Conservation (phyloP, 1,140 invertebrate genomes). For the Coenobita brevimanus region DNA sequence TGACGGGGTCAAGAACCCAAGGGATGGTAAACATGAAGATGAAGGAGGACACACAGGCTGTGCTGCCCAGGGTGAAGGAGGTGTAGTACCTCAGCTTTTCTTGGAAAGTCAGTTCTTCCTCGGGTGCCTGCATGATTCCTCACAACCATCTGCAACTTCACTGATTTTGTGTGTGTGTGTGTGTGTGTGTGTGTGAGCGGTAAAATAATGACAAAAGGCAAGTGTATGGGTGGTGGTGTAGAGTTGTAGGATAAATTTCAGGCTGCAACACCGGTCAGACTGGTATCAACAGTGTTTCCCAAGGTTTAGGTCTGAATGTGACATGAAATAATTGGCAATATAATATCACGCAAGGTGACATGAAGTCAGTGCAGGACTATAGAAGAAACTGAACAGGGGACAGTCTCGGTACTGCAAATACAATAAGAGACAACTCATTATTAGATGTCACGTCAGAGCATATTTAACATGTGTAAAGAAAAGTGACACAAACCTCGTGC, state of each 20-base stretch:
- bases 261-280: neutral
- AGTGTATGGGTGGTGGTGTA: constrained; percentile 34
- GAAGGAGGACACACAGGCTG: constrained; percentile 89
- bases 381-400: constrained; percentile 15
- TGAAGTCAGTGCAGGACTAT: neutral
- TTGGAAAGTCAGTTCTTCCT: constrained; percentile 24
- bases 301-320: neutral
- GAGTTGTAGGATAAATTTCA: neutral
- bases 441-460: constrained; percentile 46
- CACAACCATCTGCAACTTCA: too few relatives aligned
- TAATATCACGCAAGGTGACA: neutral
- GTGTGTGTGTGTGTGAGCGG: too few relatives aligned
- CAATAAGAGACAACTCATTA: constrained; percentile 17
- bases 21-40: constrained; percentile 94
- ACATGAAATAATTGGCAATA: neutral
- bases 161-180: too few relatives aligned
- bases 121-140: constrained; percentile 24
- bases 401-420: neutral
- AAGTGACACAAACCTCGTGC: constrained; percentile 21
- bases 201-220: constrained; percentile 41
- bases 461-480: neutral
- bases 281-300: too few relatives aligned
- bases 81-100: constrained; percentile 69
- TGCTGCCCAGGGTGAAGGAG: constrained; percentile 68
- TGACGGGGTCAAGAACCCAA: constrained; percentile 93